Evolutionary conservation across 1,140 invertebrate species (phyloP), one percentile per base, ranked within the genome.

Genomic region (Papilio polyxenes): DNA sequence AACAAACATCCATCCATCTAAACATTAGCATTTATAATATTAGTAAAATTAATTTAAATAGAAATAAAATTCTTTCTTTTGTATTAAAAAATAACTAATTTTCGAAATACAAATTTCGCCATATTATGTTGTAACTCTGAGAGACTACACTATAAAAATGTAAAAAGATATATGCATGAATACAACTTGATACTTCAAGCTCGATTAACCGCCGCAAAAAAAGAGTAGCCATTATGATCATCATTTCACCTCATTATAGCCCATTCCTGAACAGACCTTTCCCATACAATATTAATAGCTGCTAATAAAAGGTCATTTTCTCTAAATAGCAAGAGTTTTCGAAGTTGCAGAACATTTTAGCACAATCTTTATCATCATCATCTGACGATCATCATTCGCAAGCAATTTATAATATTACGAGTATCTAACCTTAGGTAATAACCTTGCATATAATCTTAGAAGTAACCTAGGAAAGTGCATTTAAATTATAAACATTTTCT

Each of bases 231-330:
- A 72, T 72, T 72, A 72, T 40, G 65, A 72, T 72, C 65, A 72
- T 72, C 31, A 72, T 72, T 72, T 72, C 65, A 72, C 31, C 65
- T 40, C 65, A 72, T 72, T 72, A 72, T 72, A 72, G 65, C n/a
- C 65, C 65, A 72, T 72, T 40, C 65, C 65, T 40, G 65, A 72
- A 72, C 65, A 72, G 31, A 37, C 4, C n/a, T 72, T 72, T 72
- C 23, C 65, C 65, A 72, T 72, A 40, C 65, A 72, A 37, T 72
- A 72, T 72, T 37, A 72, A 72, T 40, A 72, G 65, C 65, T 15
- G 65, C 10, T 72, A 72, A 72, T 72, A 72, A 72, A 72, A 72
- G 65, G 65, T 72, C 31, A 72, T 40, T 72, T 72, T 72, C 65
- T 40, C 65, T 72, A 72, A 72, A 72, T 6, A 37, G 31, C 31